A percentile compares a stretch with the other conserved stretches of the same genome.
Evolutionary conservation across 2,888 invertebrate genomes (phyloP).

Genomic region (Bembecia ichneumoniformis): DNA sequence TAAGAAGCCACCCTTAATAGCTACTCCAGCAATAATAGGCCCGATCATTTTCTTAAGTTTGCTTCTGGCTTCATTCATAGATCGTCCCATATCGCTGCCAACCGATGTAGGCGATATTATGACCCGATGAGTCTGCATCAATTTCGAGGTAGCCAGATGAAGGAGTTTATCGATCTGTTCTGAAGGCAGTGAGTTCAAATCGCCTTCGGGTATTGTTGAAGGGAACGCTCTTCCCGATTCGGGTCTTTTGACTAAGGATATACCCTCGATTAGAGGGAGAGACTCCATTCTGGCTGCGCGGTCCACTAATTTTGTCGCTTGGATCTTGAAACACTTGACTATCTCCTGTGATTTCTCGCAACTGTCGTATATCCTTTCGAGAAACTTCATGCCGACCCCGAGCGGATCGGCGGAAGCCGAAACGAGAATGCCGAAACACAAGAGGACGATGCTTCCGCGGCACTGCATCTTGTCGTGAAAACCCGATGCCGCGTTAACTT

Average conservation of each 20-base stretch:
- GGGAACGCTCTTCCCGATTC: slow-evolving; percentile 62
- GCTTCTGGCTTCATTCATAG: slow-evolving; percentile 69
- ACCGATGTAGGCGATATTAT: slow-evolving; percentile 60
- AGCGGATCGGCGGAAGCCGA: slow-evolving; percentile 49
- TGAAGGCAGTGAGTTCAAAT: slow-evolving; percentile 72
- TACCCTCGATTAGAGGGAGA: slow-evolving; percentile 75
- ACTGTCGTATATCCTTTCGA: slow-evolving; percentile 72
- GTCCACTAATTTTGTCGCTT: slow-evolving; percentile 76
- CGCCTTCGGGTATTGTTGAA: slow-evolving; percentile 66
- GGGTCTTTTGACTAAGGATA: slow-evolving; percentile 67
- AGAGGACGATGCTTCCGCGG: slow-evolving; percentile 53
- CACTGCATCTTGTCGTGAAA: slow-evolving; percentile 49
- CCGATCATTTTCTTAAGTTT: slow-evolving; percentile 77
- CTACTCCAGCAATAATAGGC: slow-evolving; percentile 77
- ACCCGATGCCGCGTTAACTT: slow-evolving; percentile 33
- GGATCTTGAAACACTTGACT: slow-evolving; percentile 80
- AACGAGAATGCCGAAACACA: slow-evolving; percentile 46
- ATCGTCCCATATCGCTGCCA: slow-evolving; percentile 57
- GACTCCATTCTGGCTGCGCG: slow-evolving; percentile 75
- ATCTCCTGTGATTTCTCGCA: slow-evolving; percentile 76
- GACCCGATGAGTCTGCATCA: slow-evolving; percentile 74
- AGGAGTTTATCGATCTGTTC: slow-evolving; percentile 75
- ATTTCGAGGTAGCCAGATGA: slow-evolving; percentile 66
- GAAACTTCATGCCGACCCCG: slow-evolving; percentile 56
- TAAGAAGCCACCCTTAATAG: slow-evolving; percentile 80